Conservation (phyloP, 2,797 vertebrate species). For the Phoxinus dragarum region DNA sequence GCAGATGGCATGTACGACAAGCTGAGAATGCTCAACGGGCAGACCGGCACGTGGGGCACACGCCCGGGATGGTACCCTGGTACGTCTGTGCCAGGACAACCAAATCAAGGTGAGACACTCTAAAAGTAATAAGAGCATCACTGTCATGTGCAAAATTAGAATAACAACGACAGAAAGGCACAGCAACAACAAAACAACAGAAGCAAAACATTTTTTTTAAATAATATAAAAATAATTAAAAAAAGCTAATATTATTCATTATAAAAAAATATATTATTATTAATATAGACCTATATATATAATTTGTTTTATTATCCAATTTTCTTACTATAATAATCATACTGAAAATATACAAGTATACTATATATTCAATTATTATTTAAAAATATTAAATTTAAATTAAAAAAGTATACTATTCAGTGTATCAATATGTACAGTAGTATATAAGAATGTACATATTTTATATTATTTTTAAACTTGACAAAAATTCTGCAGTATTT, state of each 20-base stretch:
- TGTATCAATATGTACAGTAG: background rate
- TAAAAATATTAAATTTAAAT: background rate
- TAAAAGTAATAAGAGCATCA: conserved; percentile 30
- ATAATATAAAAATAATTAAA: background rate
- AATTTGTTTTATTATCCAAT: too few species aligned
- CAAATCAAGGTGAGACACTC: conserved; percentile 82
- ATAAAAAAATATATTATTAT: background rate
- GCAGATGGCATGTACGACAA: conserved; percentile 99
- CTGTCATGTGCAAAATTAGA: background rate
- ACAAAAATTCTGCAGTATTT: background rate
- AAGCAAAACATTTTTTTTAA: background rate
- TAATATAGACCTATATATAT: too few species aligned
- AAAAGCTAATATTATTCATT: background rate
- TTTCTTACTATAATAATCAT: background rate
- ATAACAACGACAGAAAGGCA: background rate
- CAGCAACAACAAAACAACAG: background rate
- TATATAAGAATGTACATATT: background rate
- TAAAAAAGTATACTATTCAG: background rate
- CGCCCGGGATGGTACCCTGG: conserved; percentile 94
- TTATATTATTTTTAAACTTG: background rate
- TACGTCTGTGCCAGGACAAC: conserved; percentile 88
- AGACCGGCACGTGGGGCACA: conserved; percentile 91
- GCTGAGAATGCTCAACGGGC: conserved; percentile 95
- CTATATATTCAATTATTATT: background rate
- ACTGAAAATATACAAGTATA: background rate